Base-by-base conservation (phyloP, 30 jellyfish, hydroid and myxozoan species). In the Hydractinia symbiolongicarpus region DNA sequence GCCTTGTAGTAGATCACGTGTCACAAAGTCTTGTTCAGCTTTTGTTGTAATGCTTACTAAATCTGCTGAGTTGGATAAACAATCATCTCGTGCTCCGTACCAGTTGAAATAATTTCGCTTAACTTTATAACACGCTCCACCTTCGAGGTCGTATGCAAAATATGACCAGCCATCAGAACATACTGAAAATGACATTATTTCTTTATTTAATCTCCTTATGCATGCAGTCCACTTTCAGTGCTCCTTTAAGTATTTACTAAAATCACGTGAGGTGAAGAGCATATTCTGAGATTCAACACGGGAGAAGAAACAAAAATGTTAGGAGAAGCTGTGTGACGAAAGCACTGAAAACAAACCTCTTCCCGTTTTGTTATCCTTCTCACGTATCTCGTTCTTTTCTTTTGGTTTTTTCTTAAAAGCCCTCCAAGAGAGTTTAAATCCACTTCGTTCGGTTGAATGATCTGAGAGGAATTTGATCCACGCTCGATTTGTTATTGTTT, bases 11-110 rank as follows among this genome's bases (percentile, higher is more conserved):
- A 91, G 66, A 67, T 91, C 93, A 52, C 79, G 81, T 15, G 96
- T 83, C 19, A 91, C 95, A 60, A 91, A 91, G 69, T 91, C 95
- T 21, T 91, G 98, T 72, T 91, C 98, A 3, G 86, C 87, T 17
- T 68, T 92, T 6, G 96, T 87, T 30, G 98, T 82, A 14, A 91
- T 81, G 80, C 95, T 82, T 53, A 91, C 90, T 30, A 91, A 88
- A 68, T 91, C 96, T 5, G 98, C 98, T 44, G 79, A 53, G 66
- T 91, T 91, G 68, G 96, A 66, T 7, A 86, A 73, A 54, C 98
- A 91, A 61, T 86, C 98, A 19, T 91, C 96, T 6, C 96, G 89
- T 4, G 98, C 98, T 0, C 95, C 98, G 53, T 82, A 73, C 98
- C 98, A 91, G 77, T 89, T 91, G 88, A 91, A 91, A 67, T 91